Percentiles rank a stretch among this genome's conserved stretches.
Conservation (phyloP, 2,888 invertebrate species). For the Labia minor region DNA sequence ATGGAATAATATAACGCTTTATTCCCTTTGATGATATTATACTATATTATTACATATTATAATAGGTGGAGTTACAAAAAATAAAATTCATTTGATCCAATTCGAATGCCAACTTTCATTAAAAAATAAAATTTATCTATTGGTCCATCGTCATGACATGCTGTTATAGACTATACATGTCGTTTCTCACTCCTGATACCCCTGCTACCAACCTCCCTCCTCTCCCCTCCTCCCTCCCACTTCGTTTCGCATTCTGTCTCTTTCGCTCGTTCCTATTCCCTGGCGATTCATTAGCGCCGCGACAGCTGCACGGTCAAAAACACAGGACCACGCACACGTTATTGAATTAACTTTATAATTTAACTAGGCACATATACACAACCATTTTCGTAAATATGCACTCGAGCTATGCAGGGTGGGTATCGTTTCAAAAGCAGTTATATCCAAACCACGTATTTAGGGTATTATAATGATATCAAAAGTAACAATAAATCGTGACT, state of each 20-base stretch:
- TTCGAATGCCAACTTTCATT: not conserved
- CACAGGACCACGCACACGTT: not conserved
- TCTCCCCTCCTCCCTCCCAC: too few species aligned
- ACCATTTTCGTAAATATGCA: not conserved
- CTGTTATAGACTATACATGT: not conserved
- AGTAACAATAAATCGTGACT: too few species aligned
- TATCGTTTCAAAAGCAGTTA: too few species aligned
- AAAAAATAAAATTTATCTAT: not conserved
- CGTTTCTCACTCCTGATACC: too few species aligned
- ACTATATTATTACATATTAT: too few species aligned
- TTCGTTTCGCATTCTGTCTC: too few species aligned
- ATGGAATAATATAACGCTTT: too few species aligned
- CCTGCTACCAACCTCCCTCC: too few species aligned
- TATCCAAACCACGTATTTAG: too few species aligned
- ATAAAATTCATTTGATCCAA: not conserved
- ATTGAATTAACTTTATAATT: conserved; percentile 13
- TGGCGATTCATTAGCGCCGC: conserved; percentile 2
- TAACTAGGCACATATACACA: not conserved
- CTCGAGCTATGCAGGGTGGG: not conserved
- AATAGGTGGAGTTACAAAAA: too few species aligned
- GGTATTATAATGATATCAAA: too few species aligned
- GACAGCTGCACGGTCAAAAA: conserved; percentile 13
- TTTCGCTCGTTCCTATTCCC: not conserved
- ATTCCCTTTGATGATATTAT: too few species aligned
- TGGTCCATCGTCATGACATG: not conserved